These are phyloP conservation scores for Antechinus flavipes DNA, from an alignment of 2,113 vertebrate genomes.

Conservation along the genomic window DNA sequence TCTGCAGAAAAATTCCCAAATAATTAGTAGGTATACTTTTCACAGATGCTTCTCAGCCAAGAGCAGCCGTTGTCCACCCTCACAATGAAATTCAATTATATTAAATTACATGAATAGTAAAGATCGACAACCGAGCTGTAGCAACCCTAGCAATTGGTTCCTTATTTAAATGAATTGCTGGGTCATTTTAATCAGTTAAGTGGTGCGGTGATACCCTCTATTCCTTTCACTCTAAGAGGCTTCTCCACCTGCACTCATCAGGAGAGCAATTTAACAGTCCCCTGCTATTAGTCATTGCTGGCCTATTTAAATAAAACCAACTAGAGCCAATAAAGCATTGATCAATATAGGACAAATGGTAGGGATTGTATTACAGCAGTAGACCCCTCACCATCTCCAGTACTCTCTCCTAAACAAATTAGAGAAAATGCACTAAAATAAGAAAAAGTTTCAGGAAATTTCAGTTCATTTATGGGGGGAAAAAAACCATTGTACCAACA, in stretches of 20 bases:
- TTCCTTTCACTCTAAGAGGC: conserved; percentile 72
- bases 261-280: conserved; percentile 69
- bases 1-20: conserved; percentile 9
- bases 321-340: conserved; percentile 74
- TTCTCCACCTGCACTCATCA: conserved; percentile 76
- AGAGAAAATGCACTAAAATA: not conserved
- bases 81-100: conserved; percentile 76
- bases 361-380: conserved; percentile 53
- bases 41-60: conserved; percentile 39
- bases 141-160: conserved; percentile 74
- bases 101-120: conserved; percentile 69
- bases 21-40: conserved; percentile 44
- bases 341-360: conserved; percentile 39
- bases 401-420: not conserved
- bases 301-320: conserved; percentile 81
- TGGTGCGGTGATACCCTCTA: conserved; percentile 72
- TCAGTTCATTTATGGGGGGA: not conserved
- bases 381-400: conserved; percentile 16
- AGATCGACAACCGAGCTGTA: conserved; percentile 71
- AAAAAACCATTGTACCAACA: not conserved
- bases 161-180: conserved; percentile 85
- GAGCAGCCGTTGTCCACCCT: conserved; percentile 33
- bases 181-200: conserved; percentile 86
- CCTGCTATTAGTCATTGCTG: conserved; percentile 69
- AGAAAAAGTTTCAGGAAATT: not conserved